These are phyloP conservation scores for Ichneumoninae sp. DNA, from an alignment of 2,888 invertebrate species.

Conservation along the genomic window DNA sequence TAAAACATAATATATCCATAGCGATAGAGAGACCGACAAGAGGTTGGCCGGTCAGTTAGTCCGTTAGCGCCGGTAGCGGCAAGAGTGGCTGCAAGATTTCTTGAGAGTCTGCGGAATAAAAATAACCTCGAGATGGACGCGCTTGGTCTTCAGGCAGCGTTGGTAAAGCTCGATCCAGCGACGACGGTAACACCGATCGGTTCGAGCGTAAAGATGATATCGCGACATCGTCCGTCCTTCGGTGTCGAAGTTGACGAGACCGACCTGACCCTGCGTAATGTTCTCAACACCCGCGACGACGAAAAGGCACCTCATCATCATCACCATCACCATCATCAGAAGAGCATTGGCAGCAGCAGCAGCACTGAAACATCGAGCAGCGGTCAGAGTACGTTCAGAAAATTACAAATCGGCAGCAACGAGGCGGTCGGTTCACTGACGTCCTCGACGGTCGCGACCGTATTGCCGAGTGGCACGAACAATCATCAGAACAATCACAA, in stretches of 20 bases:
- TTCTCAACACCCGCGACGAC: slow-evolving; percentile 61
- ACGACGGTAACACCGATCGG: slow-evolving; percentile 82
- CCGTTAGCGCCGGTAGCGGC: slow-evolving; percentile 3
- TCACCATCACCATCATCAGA: slow-evolving; percentile 58
- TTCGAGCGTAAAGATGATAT: slow-evolving; percentile 75
- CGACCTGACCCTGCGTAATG: slow-evolving; percentile 72
- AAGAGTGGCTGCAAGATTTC: neutral
- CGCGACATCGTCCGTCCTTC: slow-evolving; percentile 69
- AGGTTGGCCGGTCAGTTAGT: neutral
- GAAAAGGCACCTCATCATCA: slow-evolving; percentile 44
- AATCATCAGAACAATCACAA: slow-evolving; percentile 65
- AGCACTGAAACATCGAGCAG: slow-evolving; percentile 64
- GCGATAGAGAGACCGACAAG: neutral
- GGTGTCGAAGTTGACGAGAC: slow-evolving; percentile 74
- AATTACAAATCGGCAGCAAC: slow-evolving; percentile 57
- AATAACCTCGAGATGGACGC: slow-evolving; percentile 78
- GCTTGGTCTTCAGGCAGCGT: slow-evolving; percentile 81
- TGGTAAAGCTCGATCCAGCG: slow-evolving; percentile 82
- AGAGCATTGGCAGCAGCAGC: slow-evolving; percentile 54
- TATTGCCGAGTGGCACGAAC: slow-evolving; percentile 69
- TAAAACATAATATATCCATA: slow-evolving; percentile 3
- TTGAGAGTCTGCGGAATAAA: slow-evolving; percentile 6
- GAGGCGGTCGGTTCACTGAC: slow-evolving; percentile 30
- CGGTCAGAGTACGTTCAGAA: slow-evolving; percentile 58
- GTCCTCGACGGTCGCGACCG: slow-evolving; percentile 51